A percentile compares a stretch with the other conserved stretches of the same genome.
Conservation (phyloP, 2,888 invertebrate genomes). For the Perithous albicinctus region DNA sequence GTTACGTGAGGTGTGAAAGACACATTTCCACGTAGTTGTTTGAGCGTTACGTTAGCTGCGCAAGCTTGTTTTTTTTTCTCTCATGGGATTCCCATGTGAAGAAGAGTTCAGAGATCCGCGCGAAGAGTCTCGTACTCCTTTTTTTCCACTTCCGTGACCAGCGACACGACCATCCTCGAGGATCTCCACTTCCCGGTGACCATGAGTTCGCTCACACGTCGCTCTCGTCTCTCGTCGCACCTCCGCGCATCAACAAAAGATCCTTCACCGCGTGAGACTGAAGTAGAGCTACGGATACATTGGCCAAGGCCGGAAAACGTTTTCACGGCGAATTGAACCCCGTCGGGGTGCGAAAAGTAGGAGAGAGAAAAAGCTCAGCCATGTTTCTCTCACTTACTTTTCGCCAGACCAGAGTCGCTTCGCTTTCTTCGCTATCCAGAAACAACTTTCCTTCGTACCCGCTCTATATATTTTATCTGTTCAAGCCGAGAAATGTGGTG, state of each 20-base stretch:
- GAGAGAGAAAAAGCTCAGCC: slow-evolving; percentile 53
- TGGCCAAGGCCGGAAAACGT: slow-evolving; percentile 68
- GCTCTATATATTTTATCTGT: slow-evolving; percentile 49
- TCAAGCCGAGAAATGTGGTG: slow-evolving; percentile 54
- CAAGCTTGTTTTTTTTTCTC: slow-evolving; percentile 58
- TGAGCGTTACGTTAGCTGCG: slow-evolving; percentile 29
- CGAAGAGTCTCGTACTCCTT: slow-evolving; percentile 31
- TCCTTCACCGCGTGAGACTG: slow-evolving; percentile 40
- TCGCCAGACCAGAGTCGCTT: slow-evolving; percentile 6
- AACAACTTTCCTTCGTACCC: slow-evolving; percentile 43
- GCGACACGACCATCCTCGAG: slow-evolving; percentile 19
- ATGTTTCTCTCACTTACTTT: slow-evolving; percentile 43
- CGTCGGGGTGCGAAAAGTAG: slow-evolving; percentile 68
- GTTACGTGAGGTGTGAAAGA: slow-evolving; percentile 9
- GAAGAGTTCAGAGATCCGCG: slow-evolving; percentile 1
- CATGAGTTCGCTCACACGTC: slow-evolving; percentile 56
- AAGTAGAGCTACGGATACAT: slow-evolving; percentile 62
- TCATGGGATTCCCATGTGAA: slow-evolving; percentile 26
- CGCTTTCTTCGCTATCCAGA: slow-evolving; percentile 33
- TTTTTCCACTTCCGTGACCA: slow-evolving; percentile 63
- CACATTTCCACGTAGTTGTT: slow-evolving; percentile 23
- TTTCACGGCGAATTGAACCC: slow-evolving; percentile 76
- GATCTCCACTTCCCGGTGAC: slow-evolving; percentile 48
- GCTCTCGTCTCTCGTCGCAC: slow-evolving; percentile 22
- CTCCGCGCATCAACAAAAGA: slow-evolving; percentile 58